Conservation (phyloP, 35 echinoderm and acorn worm species). For the Heliocidaris erythrogramma region DNA sequence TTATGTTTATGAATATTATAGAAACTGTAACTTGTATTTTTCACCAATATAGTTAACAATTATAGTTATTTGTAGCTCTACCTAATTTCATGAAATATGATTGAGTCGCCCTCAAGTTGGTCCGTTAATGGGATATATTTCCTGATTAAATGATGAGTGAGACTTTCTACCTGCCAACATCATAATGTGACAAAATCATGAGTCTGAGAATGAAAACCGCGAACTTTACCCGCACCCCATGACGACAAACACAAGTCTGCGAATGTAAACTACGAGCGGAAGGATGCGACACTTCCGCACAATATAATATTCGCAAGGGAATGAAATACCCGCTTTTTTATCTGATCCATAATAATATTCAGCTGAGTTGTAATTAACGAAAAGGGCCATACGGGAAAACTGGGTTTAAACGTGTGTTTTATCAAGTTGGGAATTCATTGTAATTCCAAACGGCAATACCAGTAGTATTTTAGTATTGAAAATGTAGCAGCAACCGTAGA, state of each 20-base stretch:
- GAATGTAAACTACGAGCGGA: not conserved
- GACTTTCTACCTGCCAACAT: not conserved
- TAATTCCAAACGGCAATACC: no score
- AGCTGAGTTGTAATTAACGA: not conserved
- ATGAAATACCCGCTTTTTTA: not conserved
- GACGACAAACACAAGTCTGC: not conserved
- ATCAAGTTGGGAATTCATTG: no score
- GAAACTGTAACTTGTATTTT: no score
- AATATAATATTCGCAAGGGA: not conserved
- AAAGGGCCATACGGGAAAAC: not conserved
- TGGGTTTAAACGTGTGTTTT: not conserved
- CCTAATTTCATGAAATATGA: no score
- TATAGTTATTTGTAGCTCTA: no score
- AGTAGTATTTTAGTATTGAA: no score
- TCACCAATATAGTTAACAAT: no score
- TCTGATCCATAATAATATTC: constrained; percentile 6
- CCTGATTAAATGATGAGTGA: not conserved
- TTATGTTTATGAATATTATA: no score
- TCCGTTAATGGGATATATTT: not conserved
- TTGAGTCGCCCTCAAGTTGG: no score
- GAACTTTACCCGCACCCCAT: not conserved
- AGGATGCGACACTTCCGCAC: not conserved
- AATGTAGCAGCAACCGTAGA: no score
- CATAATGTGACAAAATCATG: no score
- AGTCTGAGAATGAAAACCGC: no score